These are phyloP conservation scores for Drosophila trichaetosa DNA, from an alignment of 2,888 invertebrate genomes.

Conservation along the genomic window DNA sequence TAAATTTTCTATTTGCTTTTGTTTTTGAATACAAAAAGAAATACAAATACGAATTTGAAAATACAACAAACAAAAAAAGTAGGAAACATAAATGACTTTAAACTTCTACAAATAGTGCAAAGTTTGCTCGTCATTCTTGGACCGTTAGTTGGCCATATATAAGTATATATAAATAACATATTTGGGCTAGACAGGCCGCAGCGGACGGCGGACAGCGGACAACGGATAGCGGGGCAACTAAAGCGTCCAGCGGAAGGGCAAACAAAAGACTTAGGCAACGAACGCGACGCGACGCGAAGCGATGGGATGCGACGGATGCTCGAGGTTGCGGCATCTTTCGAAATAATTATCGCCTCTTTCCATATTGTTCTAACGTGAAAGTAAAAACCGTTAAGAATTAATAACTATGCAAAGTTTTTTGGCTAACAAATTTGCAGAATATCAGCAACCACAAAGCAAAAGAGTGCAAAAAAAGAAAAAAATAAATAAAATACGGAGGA, in stretches of 20 bases:
- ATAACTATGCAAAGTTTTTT: constrained; percentile 63
- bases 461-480: constrained; percentile 24
- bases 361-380: constrained; percentile 81
- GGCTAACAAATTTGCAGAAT: constrained; percentile 50
- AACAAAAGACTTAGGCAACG: constrained; percentile 68
- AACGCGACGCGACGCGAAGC: constrained; percentile 28
- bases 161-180: constrained; percentile 62
- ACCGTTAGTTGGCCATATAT: constrained; percentile 69
- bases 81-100: constrained; percentile 27
- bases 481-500: constrained; percentile 6
- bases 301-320: constrained; percentile 31
- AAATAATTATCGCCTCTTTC: constrained; percentile 77
- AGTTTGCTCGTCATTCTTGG: constrained; percentile 56
- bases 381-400: constrained; percentile 81
- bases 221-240: constrained; percentile 12
- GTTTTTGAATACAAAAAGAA: constrained; percentile 36
- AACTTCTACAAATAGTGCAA: constrained; percentile 55
- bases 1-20: constrained; percentile 63
- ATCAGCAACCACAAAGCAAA: constrained; percentile 16
- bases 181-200: constrained; percentile 49
- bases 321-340: constrained; percentile 61
- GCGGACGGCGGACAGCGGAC: not conserved
- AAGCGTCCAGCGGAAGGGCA: constrained; percentile 54
- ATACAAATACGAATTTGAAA: constrained; percentile 17
- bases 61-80: constrained; percentile 4